Evolutionary conservation across 2,888 invertebrate species (phyloP), one percentile per base, ranked within the genome.

Genomic region (Megamerina dolium): DNA sequence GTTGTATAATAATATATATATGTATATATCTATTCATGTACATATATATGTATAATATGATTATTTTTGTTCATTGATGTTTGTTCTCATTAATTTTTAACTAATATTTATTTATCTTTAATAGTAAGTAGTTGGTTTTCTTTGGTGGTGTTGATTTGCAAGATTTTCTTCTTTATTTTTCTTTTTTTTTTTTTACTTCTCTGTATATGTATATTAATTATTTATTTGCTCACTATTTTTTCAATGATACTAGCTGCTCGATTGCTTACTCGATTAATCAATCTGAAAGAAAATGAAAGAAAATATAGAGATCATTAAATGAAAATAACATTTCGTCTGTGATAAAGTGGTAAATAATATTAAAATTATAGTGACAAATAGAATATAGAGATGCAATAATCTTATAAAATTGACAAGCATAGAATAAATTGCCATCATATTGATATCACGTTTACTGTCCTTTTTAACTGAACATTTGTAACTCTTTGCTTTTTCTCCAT

Each of bases 211-310:
- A 27, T 48, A 41, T 45, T 50, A 31, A 41, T 48, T n/a, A n/a
- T n/a, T n/a, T n/a, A n/a, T 45, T 46, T 43, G 37, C 42, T 45
- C 42, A 17, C 37, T 39, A 23, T 41, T 29, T 33, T 47, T 31
- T 37, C 14, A 21, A 40, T 37, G 40, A 40, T 48, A 48, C 57
- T 59, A 58, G 59, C 64, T 61, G 54, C 63, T 65, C 61, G 63
- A 63, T 66, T 63, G 63, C 63, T 65, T 53, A 58, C 58, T 57
- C 58, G 58, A 54, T 59, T 52, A 52, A 56, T 60, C 61, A 66
- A 64, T 62, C 64, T 64, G 58, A 2, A 60, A 63, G 30, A 16
- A 43, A 26, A 41, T 12, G 3, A 17, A 26, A 41, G 41, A 17
- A 16, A 32, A 36, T 13, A 37, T 12, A n/a, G 26, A 37, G 27